Evolutionary conservation across 1,140 invertebrate genomes (phyloP), one percentile per base, ranked within the genome.

Genomic region (Palaemon carinicauda): DNA sequence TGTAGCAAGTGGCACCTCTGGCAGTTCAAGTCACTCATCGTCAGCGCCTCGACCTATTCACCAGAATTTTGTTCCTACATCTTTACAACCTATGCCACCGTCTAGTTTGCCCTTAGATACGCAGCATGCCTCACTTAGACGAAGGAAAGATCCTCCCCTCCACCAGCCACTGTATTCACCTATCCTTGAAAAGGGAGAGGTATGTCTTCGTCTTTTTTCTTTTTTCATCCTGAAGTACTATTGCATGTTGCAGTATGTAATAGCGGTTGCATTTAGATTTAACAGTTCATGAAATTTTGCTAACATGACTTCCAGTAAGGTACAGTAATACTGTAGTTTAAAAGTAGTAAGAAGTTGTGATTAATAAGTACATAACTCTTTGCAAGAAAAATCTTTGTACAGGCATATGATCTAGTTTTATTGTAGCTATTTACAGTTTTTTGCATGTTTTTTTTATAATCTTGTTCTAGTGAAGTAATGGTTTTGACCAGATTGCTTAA

Each of bases 71-170:
- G 41, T 41, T 41, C n/a, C 65, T 0, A n/a, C n/a, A n/a, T 69
- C 90, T 90, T 90, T 79, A 83, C 90, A 75, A 90, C 91, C 78
- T 89, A 91, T 87, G 90, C 91, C 54, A 90, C 91, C 17, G 87
- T 91, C 50, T 91, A 91, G 82, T 91, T 90, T 88, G 27, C 89
- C 91, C 21, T 82, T 91, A 77, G 92, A 93, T 90, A 93, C 93
- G 14, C 93, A 93, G 82, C 93, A 94, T 90, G 92, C 93, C 24
- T 94, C 93, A 7, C 89, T 94, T 54, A 92, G 93, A 85, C 90
- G 93, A 80, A 93, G 93, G 90, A 93, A 93, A 89, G 91, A 92
- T 56, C 89, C 91, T 52, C 75, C 91, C 27, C 89, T 90, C 19
- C 90, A 91, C 73, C 90, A 90, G 54, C 90, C 91, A 14, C 87